A percentile compares a stretch with the other conserved stretches of the same genome.
phyloP scores from a whole-genome alignment of 2,797 vertebrate genomes.

The Carcharodon carcharias region DNA sequence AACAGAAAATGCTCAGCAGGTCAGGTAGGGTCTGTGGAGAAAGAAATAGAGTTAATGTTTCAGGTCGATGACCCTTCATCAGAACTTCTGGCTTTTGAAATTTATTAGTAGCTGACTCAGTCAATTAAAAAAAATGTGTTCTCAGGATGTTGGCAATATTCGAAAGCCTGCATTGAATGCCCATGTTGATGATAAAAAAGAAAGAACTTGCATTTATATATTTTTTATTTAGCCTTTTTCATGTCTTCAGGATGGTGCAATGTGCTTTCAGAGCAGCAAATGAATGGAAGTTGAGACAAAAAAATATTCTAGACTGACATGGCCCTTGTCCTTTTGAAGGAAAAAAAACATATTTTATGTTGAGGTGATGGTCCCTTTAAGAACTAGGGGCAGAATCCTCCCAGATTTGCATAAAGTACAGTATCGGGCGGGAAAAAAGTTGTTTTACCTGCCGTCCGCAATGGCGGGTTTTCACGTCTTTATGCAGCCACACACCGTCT shows the following conservation, averaged over 20 bases:
- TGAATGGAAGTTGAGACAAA: too few relatives aligned
- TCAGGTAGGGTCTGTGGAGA: background rate
- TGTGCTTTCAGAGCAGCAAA: background rate
- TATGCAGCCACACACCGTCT: too few relatives aligned
- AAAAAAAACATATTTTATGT: too few relatives aligned
- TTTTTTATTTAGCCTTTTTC: background rate
- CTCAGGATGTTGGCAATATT: background rate
- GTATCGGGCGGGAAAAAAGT: too few relatives aligned
- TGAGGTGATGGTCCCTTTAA: too few relatives aligned
- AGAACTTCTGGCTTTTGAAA: background rate
- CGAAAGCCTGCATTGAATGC: background rate
- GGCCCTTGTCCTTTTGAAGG: too few relatives aligned
- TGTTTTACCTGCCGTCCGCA: too few relatives aligned
- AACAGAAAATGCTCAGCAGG: background rate
- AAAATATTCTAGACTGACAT: too few relatives aligned
- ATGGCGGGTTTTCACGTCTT: too few relatives aligned
- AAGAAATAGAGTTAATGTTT: background rate
- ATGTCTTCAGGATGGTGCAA: background rate
- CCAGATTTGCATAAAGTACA: too few relatives aligned
- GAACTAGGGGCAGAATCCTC: too few relatives aligned
- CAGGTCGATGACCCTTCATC: background rate
- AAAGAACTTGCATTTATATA: background rate
- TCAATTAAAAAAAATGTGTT: background rate
- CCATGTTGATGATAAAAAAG: background rate
- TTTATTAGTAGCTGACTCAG: background rate